Base-by-base conservation (phyloP, 2,888 invertebrate genomes). In the Mesorhabditis spiculigera region DNA sequence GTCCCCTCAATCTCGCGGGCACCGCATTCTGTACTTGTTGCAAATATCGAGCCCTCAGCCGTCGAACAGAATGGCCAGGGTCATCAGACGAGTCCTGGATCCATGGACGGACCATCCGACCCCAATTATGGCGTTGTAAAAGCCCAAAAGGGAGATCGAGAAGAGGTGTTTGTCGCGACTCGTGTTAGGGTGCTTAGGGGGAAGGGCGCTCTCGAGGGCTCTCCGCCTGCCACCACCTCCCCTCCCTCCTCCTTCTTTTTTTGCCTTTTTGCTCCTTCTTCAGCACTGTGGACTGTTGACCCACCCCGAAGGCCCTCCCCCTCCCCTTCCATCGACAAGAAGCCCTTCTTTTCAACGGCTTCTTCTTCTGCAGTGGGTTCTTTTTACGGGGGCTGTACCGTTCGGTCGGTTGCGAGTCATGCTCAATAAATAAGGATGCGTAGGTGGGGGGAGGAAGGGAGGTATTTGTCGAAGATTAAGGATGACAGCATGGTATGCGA, bases 101-200 rank as follows among this genome's bases (percentile, higher is more conserved):
- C 58, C 58, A 50, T 50, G 58, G 58, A n/a, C 58, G 58, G 10
- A 50, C 58, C 58, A 50, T 50, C 8, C 8, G 10, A 50, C 8
- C 10, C n/a, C 10, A 10, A 28, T 28, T 28, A 28, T 28, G 28
- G 28, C 28, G 28, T 28, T 28, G 28, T 28, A 28, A 28, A 28
- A 28, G 28, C 28, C 28, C 28, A 28, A 28, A 28, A n/a, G 58
- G 58, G 58, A n/a, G 58, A 50, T 10, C 58, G 58, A 50, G 28
- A 50, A n/a, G 58, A 50, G 58, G 58, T 50, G 58, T 50, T 50
- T 50, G 58, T 50, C 58, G 58, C 58, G 58, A 50, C 58, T 50
- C 58, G 58, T 50, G 58, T 50, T 50, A 50, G 58, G 58, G 58
- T 50, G 58, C 58, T 50, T 50, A 50, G 58, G 58, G 58, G 58